Conservation (phyloP, 2,888 invertebrate genomes). For the Phaonia tiefii region DNA sequence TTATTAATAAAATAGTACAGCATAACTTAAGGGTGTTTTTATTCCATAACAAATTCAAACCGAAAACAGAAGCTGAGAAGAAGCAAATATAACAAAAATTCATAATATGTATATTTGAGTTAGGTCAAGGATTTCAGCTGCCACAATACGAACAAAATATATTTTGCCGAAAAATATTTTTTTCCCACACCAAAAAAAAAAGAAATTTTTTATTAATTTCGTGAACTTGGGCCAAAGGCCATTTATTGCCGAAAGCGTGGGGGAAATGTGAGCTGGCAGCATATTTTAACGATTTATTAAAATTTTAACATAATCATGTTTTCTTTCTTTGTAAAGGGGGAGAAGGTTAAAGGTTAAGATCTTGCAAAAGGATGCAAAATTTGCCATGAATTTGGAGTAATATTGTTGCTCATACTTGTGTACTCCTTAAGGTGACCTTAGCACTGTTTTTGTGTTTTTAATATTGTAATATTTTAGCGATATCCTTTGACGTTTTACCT, state of each 20-base stretch:
- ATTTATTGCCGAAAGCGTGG: background rate
- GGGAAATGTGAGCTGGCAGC: too few relatives aligned
- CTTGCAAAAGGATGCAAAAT: too few relatives aligned
- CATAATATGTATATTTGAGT: background rate
- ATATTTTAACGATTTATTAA: too few relatives aligned
- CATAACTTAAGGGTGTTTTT: slow-evolving; percentile 17
- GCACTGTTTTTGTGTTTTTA: too few relatives aligned
- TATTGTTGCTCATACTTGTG: too few relatives aligned
- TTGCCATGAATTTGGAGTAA: too few relatives aligned
- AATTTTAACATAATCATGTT: too few relatives aligned
- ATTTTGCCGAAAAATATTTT: background rate
- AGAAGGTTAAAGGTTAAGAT: background rate
- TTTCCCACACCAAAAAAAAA: background rate
- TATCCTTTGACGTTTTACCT: too few relatives aligned
- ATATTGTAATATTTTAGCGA: too few relatives aligned
- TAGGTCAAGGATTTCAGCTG: background rate
- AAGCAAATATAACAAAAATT: too few relatives aligned
- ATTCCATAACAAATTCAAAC: background rate
- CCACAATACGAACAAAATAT: background rate
- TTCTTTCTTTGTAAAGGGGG: too few relatives aligned
- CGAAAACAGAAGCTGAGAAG: background rate
- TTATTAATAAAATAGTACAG: slow-evolving; percentile 23
- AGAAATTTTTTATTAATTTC: slow-evolving; percentile 5
- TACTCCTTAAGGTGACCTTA: too few relatives aligned
- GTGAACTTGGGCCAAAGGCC: background rate